Conservation (phyloP, 2,888 invertebrate genomes). For the Seira ritae region DNA sequence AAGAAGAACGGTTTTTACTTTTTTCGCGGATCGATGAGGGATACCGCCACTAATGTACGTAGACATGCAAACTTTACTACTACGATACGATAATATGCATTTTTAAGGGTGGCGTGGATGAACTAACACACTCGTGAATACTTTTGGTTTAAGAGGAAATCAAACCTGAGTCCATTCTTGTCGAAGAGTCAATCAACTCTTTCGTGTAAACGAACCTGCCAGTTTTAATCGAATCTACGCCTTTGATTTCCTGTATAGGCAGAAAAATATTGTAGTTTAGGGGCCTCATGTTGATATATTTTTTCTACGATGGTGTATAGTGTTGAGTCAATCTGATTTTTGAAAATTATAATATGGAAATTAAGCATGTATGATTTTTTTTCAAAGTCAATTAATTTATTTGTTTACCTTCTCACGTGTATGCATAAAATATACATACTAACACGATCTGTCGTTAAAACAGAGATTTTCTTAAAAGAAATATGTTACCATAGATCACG, state of each 20-base stretch:
- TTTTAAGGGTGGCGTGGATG: neutral
- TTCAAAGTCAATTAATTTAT: neutral
- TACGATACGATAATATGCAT: too few species aligned
- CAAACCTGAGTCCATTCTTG: neutral
- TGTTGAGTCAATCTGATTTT: too few species aligned
- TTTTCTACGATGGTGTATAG: neutral
- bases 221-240: constrained; percentile 3
- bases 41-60: neutral
- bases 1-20: constrained; percentile 12
- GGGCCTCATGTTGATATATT: neutral
- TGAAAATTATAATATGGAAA: constrained; percentile 3
- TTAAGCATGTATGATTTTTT: neutral
- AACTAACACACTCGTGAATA: neutral
- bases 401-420: neutral
- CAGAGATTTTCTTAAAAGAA: neutral
- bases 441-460: neutral
- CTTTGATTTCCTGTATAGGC: neutral
- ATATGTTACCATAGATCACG: neutral
- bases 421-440: neutral
- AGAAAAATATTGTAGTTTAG: neutral
- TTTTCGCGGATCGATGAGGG: constrained; percentile 12
- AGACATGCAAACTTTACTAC: constrained; percentile 4
- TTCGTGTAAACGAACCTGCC: constrained; percentile 20
- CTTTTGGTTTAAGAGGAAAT: neutral
- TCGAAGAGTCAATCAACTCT: constrained; percentile 16